Base-by-base conservation (phyloP, 2,888 invertebrate genomes). In the Steromphala cineraria region DNA sequence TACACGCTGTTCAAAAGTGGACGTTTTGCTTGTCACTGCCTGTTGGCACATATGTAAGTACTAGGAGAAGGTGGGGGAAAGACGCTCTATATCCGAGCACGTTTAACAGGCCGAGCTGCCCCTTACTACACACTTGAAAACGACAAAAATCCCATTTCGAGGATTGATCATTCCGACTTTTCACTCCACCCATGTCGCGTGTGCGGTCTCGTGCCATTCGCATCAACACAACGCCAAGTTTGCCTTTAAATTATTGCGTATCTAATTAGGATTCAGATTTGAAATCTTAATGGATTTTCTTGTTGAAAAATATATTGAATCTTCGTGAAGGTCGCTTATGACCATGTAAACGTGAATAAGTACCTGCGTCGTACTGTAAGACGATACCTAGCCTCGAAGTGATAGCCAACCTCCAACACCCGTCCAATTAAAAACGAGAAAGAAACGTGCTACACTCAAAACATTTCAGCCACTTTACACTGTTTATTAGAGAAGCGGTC, bases 201-300 rank as follows among this genome's bases (percentile, higher is more conserved):
- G 62, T 62, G 62, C 62, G 62, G 62, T 62, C 62, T 62, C 21
- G 62, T 24, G 62, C 28, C 28, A 24, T 62, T 24, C 62, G 28
- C 62, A 62, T 28, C 28, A 28, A 62, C 24, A 62, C 28, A 24
- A 62, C 62, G 62, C 15, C 62, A 62, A 62, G 28, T 62, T 62
- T 62, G 24, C 62, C 28, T 62, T 62, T 62, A 62, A 62, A 62
- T 62, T 62, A 62, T 62, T 62, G 62, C 62, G 62, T 62, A 62
- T 62, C 62, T 62, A 62, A 62, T 62, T 62, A 62, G 62, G 62
- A 62, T 28, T 62, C 28, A 28, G 62, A 28, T 24, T 62, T 62
- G 28, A 62, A 62, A 62, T 28, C 62, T 62, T 62, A 62, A 62
- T 62, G 62, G 62, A 62, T 62, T 62, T 46, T 62, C 62, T 62